phyloP scores from a whole-genome alignment of 2,888 invertebrate species.

The Geotrupes spiniger region DNA sequence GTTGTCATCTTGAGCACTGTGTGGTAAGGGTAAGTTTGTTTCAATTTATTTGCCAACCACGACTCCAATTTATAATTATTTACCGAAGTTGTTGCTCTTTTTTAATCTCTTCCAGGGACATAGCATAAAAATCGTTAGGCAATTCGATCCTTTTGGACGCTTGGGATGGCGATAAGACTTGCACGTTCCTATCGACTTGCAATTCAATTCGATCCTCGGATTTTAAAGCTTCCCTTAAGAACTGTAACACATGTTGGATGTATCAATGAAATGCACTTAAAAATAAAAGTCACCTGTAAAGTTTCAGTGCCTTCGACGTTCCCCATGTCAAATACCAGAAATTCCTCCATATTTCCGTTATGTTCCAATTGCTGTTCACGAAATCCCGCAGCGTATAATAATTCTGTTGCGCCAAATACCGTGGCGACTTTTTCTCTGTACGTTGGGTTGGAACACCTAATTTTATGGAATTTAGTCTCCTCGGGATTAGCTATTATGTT shows the following conservation, averaged over 20 bases:
- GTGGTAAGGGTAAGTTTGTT: too few relatives aligned
- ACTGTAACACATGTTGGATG: constrained; percentile 43
- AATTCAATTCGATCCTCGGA: constrained; percentile 78
- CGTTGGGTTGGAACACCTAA: constrained; percentile 75
- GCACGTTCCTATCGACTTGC: constrained; percentile 82
- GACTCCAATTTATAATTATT: constrained; percentile 12
- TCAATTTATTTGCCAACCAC: too few relatives aligned
- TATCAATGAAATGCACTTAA: background rate
- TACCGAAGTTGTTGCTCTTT: constrained; percentile 75
- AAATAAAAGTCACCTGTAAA: constrained; percentile 52
- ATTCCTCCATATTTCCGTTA: constrained; percentile 62
- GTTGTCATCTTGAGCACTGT: too few relatives aligned
- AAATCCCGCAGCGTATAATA: constrained; percentile 84
- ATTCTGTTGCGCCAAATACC: constrained; percentile 77
- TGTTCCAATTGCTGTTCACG: constrained; percentile 56
- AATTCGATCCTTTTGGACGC: constrained; percentile 66
- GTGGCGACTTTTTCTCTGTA: constrained; percentile 79
- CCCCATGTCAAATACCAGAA: constrained; percentile 63
- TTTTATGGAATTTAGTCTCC: constrained; percentile 88
- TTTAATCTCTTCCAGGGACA: constrained; percentile 80
- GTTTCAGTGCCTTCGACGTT: constrained; percentile 57
- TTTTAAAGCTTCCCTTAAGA: constrained; percentile 72
- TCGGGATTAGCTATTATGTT: constrained; percentile 83
- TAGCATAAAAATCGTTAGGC: constrained; percentile 80
- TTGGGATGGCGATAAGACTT: constrained; percentile 77